A percentile compares a stretch with the other conserved stretches of the same genome.
These are phyloP conservation scores for Lepus americanus DNA, from an alignment of 2,113 vertebrate genomes.

Conservation along the genomic window DNA sequence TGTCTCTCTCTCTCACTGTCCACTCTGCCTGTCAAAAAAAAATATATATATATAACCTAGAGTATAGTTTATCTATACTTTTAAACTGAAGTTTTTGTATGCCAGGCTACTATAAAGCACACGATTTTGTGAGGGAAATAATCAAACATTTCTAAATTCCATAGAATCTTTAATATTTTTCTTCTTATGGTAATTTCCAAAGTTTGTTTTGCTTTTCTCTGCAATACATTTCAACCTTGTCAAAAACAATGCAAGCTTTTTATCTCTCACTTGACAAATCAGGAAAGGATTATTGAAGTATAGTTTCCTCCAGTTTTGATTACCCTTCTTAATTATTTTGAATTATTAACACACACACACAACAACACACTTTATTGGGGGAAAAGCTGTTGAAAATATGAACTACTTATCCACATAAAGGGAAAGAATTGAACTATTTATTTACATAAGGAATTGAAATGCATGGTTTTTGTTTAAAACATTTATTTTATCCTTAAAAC, in stretches of 20 bases:
- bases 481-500: not conserved
- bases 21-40: too few relatives aligned
- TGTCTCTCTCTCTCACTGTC: too few relatives aligned
- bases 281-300: slow-evolving; percentile 9
- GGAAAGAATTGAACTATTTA: not conserved
- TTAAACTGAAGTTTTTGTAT: not conserved
- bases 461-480: not conserved
- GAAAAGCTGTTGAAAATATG: not conserved
- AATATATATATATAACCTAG: not conserved
- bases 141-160: not conserved
- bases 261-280: not conserved
- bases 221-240: slow-evolving; percentile 14
- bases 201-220: not conserved
- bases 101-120: not conserved
- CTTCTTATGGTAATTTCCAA: not conserved
- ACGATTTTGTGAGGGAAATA: slow-evolving; percentile 4
- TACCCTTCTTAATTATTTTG: not conserved
- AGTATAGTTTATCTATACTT: not conserved
- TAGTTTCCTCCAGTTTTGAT: not conserved
- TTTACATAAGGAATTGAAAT: not conserved
- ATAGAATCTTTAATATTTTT: not conserved
- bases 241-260: slow-evolving; percentile 16
- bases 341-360: not conserved
- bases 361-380: not conserved
- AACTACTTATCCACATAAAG: slow-evolving; percentile 1